Evolutionary conservation across 2,888 invertebrate species (phyloP), one percentile per base, ranked within the genome.

Genomic region (Lepeophtheirus nordmannii): DNA sequence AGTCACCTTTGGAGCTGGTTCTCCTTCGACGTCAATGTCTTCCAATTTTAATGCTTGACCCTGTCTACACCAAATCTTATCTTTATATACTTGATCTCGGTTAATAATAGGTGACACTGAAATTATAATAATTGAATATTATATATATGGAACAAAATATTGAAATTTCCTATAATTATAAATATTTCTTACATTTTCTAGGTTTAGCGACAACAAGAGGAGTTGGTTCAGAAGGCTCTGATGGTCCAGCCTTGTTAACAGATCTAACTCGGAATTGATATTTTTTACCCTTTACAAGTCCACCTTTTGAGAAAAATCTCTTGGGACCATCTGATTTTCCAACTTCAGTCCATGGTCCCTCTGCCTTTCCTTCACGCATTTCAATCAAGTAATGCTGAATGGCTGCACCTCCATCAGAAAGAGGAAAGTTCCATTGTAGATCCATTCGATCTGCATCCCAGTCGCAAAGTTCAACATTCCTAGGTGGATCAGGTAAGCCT

Each of bases 371-470:
- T 23, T 40, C 40, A 82, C 69, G 89, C 86, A 17, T 91, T 72
- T 92, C 93, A 74, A 96, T 85, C 70, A 93, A 78, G 75, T 96
- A 96, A 57, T 88, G 86, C 57, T 89, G 89, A 72, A 97, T 91
- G 39, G 91, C 89, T 70, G 93, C 89, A 69, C 96, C 96, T 66
- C 96, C 96, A 69, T 97, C 96, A 71, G 78, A 85, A 69, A 89
- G 91, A 10, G 98, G 97, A 73, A 88, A 86, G 66, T 83, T 82
- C 96, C 97, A 98, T 75, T 87, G 89, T 67, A 92, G 81, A 75
- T 96, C 92, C 40, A 94, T 94, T 73, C 92, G 94, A 75, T 93
- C 91, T 72, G 85, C 87, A 78, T 97, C 96, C 92, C 93, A 98
- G 74, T 97, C 96, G 30, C 83, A 84, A 60, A 93, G 83, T 76